Base-by-base conservation (phyloP, 2,113 vertebrate species). In the Alethe castanea region DNA sequence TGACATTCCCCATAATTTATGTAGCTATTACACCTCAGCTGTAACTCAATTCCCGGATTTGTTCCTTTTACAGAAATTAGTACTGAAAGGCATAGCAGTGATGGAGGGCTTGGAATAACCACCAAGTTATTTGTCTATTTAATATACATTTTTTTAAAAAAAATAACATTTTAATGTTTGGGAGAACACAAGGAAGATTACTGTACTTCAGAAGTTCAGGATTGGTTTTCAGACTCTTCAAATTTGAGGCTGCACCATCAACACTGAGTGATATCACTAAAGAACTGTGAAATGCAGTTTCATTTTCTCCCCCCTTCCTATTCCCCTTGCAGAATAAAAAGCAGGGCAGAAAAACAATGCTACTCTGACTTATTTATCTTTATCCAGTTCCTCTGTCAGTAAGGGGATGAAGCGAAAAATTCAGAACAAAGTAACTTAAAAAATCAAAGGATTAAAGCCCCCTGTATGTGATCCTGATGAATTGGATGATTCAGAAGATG, bases 401-500 rank as follows among this genome's bases (percentile, higher is more conserved):
- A 70, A 95, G 74, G 62, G 90, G 76, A 92, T 93, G 90, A 96
- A 93, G 82, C 35, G 25, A 93, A 95, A 96, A 95, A 97, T 95
- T 94, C 93, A 96, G 94, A 96, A 88, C 94, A 95, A 97, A 97
- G 96, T 97, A 89, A 95, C 81, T 88, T 90, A 91, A 93, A 94
- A 93, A 96, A 95, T 96, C 96, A 97, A 97, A 97, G 95, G 94
- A 94, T 95, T 95, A 91, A 95, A 96, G 35, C 62, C 81, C 88
- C 70, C 17, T 88, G 62, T 61, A 93, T 72, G 76, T 93, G 90
- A 95, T 96, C 95, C 97, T 96, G 97, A 97, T 97, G 90, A 96
- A 97, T 97, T 93, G 93, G 94, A 96, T 95, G 90, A 95, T 95
- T 95, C 95, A 92, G 93, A 84, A 95, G 97, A 97, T 85, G 92